Evolutionary conservation across 2,797 vertebrate genomes (phyloP), one percentile per base, ranked within the genome.

Genomic region (Takifugu ocellatus): DNA sequence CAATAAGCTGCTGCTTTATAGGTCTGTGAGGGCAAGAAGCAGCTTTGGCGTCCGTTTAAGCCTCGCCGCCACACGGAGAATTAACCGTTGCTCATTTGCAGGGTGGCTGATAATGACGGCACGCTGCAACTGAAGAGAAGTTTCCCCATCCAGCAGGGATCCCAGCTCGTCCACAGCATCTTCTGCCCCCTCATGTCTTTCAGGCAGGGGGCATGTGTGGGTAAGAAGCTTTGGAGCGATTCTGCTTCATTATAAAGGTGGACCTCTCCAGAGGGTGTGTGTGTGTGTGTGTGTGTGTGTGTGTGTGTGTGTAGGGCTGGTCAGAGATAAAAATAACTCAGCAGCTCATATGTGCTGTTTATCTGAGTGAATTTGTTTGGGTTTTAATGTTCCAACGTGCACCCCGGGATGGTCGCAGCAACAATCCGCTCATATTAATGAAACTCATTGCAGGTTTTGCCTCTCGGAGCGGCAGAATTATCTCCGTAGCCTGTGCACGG

Each of bases 181-280:
- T 98, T 98, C 90, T 98, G 95, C 63, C 96, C 96, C 6, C 94
- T 98, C 54, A 98, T 98, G 96, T 97, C 96, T 66, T 97, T 98
- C 87, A 90, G 96, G 52, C 96, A 97, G 81, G 95, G 95, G 1
- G 96, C 96, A 68, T 98, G 96, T 63, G 93, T 98, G 26, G 96
- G 96, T 98, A 88, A 85, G 94, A 57, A 61, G 61, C 45, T 27
- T 15, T 59, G 21, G 27, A 48, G 17, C 59, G 33, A 12, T 36
- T 36, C 36, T 39, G 3, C 36, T 14, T 14, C 12, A 12, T 39
- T 33, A 33, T 7, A 10, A 33, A 33, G 8, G 31, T 3, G 31
- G 31, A 33, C 7, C 31, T 33, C 36, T 14, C 36, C 17, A 21
- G 17, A 21, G 17, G 17, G 17, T 17, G 17, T 21, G 21, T 21